A percentile compares a stretch with the other conserved stretches of the same genome.
These are phyloP conservation scores for Lacerta agilis DNA, from an alignment of 2,797 vertebrate genomes.

Conservation along the genomic window DNA sequence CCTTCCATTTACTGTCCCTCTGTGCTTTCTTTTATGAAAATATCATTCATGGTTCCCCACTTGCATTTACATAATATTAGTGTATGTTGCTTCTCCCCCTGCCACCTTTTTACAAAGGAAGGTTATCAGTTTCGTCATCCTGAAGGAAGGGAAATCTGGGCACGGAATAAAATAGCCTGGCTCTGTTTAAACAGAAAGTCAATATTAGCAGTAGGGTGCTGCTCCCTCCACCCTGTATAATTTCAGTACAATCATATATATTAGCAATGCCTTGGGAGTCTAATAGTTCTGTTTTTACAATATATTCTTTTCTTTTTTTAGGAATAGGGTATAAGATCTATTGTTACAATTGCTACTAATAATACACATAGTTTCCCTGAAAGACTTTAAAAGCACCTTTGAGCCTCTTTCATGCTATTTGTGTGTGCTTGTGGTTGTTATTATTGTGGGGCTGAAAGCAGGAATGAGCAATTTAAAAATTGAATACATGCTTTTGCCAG, in stretches of 20 bases:
- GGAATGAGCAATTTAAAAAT: background rate
- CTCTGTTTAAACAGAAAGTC: background rate
- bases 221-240: background rate
- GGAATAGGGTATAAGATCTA: background rate
- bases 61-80: background rate
- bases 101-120: background rate
- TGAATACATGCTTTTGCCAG: background rate
- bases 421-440: background rate
- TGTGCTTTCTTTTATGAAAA: background rate
- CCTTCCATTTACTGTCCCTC: background rate
- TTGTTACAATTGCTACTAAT: background rate
- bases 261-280: background rate
- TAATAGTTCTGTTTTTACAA: background rate
- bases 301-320: background rate
- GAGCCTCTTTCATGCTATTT: background rate
- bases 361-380: background rate
- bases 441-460: background rate
- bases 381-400: background rate
- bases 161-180: background rate
- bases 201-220: background rate
- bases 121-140: background rate
- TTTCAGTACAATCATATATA: background rate
- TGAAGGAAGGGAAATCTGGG: background rate
- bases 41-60: background rate
- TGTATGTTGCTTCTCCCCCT: background rate